A percentile compares a stretch with the other conserved stretches of the same genome.
phyloP scores from a whole-genome alignment of 2,113 vertebrate genomes.

The Nestor notabilis region DNA sequence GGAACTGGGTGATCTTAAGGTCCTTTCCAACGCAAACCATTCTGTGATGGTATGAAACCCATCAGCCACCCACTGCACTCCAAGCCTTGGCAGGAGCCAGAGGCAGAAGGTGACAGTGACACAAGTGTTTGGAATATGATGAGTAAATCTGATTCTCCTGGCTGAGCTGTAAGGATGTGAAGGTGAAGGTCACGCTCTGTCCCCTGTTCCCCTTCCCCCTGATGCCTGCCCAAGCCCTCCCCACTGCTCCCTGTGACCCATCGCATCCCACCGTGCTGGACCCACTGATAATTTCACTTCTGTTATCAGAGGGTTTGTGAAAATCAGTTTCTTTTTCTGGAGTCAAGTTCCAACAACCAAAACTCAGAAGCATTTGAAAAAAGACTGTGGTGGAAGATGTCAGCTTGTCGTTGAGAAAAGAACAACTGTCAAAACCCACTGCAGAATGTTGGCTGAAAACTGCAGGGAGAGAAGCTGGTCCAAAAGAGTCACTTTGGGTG shows the following conservation, averaged over 20 bases:
- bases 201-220: fast-evolving
- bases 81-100: neutral
- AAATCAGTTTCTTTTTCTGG: neutral
- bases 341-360: neutral
- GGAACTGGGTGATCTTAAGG: neutral
- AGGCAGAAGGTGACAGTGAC: neutral
- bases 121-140: neutral
- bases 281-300: neutral
- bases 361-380: neutral
- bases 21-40: neutral
- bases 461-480: neutral
- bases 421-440: constrained; percentile 57
- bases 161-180: neutral
- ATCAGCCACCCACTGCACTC: fast-evolving
- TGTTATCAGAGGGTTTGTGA: neutral
- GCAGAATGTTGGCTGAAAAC: constrained; percentile 34
- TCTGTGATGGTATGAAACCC: neutral
- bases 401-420: constrained; percentile 56
- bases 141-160: neutral
- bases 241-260: fast-evolving
- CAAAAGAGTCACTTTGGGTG: constrained; percentile 37
- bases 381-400: neutral
- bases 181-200: neutral
- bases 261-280: fast-evolving
- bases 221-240: fast-evolving